Conservation (phyloP, 2,113 vertebrate species). For the Phalacrocorax aristotelis region DNA sequence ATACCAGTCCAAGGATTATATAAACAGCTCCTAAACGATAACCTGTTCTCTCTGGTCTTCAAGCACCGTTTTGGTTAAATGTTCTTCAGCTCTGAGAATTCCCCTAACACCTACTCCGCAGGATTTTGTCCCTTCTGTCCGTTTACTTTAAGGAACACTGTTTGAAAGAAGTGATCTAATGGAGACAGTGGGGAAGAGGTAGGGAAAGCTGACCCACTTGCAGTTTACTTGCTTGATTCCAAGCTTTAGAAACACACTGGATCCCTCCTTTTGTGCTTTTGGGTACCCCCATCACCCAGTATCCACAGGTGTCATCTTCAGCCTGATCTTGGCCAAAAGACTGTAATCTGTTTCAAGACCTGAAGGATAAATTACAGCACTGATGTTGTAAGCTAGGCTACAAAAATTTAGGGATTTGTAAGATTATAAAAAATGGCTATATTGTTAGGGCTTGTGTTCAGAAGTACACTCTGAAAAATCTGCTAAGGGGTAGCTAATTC, state of each 20-base stretch:
- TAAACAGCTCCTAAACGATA: not conserved
- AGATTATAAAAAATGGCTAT: not conserved
- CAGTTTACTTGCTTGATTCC: not conserved
- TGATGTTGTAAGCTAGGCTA: not conserved
- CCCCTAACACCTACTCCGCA: not conserved
- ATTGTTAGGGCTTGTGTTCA: not conserved
- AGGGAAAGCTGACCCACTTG: not conserved
- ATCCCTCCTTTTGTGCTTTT: not conserved
- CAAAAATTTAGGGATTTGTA: not conserved
- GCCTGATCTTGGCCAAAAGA: not conserved
- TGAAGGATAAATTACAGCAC: not conserved
- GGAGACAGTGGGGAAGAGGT: accelerated
- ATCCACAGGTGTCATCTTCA: not conserved
- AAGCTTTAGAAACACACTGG: not conserved
- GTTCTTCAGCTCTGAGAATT: not conserved
- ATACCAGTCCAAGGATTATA: not conserved
- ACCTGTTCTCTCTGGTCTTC: not conserved
- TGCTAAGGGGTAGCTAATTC: not conserved
- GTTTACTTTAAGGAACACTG: not conserved
- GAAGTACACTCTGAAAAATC: not conserved
- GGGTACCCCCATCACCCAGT: not conserved
- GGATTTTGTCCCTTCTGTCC: not conserved
- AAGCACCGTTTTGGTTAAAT: not conserved
- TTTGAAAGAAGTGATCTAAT: not conserved
- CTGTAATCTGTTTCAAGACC: not conserved